Base-by-base conservation (phyloP, 2,888 invertebrate species). In the Trachelus troglodyta region DNA sequence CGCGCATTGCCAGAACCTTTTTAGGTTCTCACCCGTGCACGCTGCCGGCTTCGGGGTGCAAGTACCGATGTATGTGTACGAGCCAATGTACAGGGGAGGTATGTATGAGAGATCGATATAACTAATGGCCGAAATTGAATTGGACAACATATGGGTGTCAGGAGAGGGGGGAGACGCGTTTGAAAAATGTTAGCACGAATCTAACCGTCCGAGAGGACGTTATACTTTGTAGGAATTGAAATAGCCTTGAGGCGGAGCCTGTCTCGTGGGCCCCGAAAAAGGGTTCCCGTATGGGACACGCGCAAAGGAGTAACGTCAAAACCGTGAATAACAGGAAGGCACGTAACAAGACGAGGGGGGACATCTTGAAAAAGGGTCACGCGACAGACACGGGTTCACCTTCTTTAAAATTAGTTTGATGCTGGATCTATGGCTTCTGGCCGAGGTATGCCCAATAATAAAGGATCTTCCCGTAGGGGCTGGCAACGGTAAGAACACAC, bases 101-200 rank as follows among this genome's bases (percentile, higher is more conserved):
- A 87, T 85, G 86, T 89, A 88, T 89, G 56, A 89, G 56, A 89
- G 89, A 90, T 90, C 89, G 89, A 90, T 90, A 89, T 90, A 90
- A 90, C 90, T 90, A 90, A 90, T 90, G 90, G 90, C 89, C 83
- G 85, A 83, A 84, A 89, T 23, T 56, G 23, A 87, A 90, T 90
- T 89, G 88, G 86, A 88, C 89, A 90, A 90, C 90, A 90, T 90
- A 90, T 90, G 90, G 90, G 85, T 82, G 23, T 56, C 81, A 82
- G 85, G 85, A 87, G 85, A 84, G 79, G 79, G 68, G 23, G 9
- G 56, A 23, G 23, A 0, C 9, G 56, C 1, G 2, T 56, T 56
- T 56, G 56, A 9, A 56, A 56, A 56, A 56, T 56, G 56, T 23
- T 56, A 56, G 56, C 56, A 56, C 56, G 23, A 23, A 23, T 9